Percentiles rank a stretch among this genome's conserved stretches.
phyloP scores from a whole-genome alignment of 2,797 vertebrate genomes.

The Microhierax caerulescens region DNA sequence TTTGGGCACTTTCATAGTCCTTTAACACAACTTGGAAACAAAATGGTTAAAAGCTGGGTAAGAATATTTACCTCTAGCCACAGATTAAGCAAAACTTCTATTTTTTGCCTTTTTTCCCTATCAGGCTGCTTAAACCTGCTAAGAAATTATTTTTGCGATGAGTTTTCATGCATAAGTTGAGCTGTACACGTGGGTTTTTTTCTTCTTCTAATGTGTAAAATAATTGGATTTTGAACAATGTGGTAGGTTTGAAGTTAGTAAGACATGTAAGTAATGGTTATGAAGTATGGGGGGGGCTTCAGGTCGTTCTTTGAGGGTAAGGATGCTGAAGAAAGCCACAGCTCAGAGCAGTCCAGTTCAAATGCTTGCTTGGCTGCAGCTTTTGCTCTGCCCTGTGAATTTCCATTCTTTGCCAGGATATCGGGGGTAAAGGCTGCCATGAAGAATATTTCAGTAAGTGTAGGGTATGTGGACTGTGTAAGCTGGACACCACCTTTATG shows the following conservation, averaged over 20 bases:
- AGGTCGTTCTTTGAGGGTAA: background rate
- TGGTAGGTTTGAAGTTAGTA: background rate
- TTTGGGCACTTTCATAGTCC: background rate
- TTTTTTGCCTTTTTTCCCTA: background rate
- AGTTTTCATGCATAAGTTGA: background rate
- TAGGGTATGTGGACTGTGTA: background rate
- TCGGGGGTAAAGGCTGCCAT: background rate
- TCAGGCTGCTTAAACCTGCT: background rate
- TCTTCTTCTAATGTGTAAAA: background rate
- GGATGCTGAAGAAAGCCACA: background rate
- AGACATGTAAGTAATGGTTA: background rate
- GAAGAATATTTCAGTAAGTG: background rate
- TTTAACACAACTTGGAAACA: background rate
- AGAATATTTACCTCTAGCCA: background rate
- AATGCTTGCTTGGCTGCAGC: background rate
- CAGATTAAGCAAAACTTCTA: background rate
- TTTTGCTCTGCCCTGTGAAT: background rate
- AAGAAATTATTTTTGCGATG: background rate
- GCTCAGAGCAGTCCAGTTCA: background rate
- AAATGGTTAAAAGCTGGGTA: background rate
- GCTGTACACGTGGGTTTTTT: fast-evolving
- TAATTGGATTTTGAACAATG: background rate
- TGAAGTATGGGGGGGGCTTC: background rate
- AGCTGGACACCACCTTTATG: background rate
- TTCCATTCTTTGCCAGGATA: background rate